These are phyloP conservation scores for Sterrhoptilus dennistouni DNA, from an alignment of 2,113 vertebrate species.

Conservation along the genomic window DNA sequence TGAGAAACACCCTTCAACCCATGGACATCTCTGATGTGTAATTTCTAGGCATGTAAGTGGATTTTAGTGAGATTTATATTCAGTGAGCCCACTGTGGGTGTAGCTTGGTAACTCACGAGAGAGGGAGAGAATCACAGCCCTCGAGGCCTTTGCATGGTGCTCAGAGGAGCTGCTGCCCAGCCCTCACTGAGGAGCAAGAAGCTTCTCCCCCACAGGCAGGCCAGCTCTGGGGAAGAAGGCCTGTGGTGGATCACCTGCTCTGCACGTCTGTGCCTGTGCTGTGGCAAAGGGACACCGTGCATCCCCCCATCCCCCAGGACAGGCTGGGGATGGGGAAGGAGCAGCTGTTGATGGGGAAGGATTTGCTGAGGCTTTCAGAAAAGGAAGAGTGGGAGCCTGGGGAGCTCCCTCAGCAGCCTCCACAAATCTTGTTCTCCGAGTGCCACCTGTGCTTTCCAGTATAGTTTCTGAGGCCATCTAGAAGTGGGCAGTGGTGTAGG, in stretches of 20 bases:
- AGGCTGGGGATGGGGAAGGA: background rate
- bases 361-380: background rate
- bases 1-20: background rate
- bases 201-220: accelerated
- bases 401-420: accelerated
- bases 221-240: background rate
- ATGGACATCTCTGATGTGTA: background rate
- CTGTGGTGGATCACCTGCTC: background rate
- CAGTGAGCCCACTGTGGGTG: background rate
- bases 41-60: background rate
- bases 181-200: background rate
- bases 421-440: background rate
- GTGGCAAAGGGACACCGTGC: accelerated
- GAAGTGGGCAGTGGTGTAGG: background rate
- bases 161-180: background rate
- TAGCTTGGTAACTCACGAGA: background rate
- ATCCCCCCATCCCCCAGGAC: no score
- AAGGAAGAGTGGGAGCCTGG: background rate
- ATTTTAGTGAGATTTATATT: background rate
- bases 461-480: background rate
- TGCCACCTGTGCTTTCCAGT: background rate
- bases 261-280: accelerated
- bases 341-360: background rate
- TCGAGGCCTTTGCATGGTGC: accelerated
- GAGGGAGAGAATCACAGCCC: background rate